Evolutionary conservation across 2,888 invertebrate genomes (phyloP).

Genomic region (Stictocephala bisonia): DNA sequence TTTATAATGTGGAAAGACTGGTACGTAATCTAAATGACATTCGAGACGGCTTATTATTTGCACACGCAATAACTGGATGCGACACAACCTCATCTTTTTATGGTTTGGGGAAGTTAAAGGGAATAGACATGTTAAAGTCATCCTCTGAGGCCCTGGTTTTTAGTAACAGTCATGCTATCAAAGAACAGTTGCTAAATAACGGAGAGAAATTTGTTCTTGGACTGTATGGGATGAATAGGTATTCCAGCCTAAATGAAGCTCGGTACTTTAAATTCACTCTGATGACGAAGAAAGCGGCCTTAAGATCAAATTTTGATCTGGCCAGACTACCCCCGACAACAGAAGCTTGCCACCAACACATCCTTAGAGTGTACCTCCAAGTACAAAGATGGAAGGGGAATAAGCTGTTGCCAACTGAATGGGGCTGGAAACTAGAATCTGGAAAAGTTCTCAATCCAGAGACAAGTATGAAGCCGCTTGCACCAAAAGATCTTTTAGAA

Average conservation of each 20-base stretch:
- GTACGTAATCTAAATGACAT: neutral
- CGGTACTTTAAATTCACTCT: slow-evolving; percentile 3
- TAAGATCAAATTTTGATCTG: slow-evolving; percentile 2
- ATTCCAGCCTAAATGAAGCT: neutral
- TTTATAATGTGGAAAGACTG: neutral
- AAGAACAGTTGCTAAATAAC: neutral
- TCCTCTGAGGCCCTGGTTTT: neutral
- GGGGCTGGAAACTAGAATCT: neutral
- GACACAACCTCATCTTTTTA: neutral
- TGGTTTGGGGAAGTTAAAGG: slow-evolving; percentile 5
- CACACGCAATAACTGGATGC: neutral
- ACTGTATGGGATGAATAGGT: neutral
- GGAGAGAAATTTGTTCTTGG: neutral
- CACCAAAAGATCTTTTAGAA: neutral
- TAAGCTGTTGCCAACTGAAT: neutral
- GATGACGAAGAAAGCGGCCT: slow-evolving; percentile 3
- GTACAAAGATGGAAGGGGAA: neutral
- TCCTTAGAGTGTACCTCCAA: slow-evolving; percentile 4
- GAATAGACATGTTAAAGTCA: neutral
- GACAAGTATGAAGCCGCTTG: neutral
- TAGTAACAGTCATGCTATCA: neutral
- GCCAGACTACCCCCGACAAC: slow-evolving; percentile 1
- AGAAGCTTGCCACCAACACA: slow-evolving; percentile 8
- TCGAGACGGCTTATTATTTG: neutral
- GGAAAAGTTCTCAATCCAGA: neutral